These are phyloP conservation scores for Brachystomella parvula DNA, from an alignment of 1,140 invertebrate genomes.

Conservation along the genomic window DNA sequence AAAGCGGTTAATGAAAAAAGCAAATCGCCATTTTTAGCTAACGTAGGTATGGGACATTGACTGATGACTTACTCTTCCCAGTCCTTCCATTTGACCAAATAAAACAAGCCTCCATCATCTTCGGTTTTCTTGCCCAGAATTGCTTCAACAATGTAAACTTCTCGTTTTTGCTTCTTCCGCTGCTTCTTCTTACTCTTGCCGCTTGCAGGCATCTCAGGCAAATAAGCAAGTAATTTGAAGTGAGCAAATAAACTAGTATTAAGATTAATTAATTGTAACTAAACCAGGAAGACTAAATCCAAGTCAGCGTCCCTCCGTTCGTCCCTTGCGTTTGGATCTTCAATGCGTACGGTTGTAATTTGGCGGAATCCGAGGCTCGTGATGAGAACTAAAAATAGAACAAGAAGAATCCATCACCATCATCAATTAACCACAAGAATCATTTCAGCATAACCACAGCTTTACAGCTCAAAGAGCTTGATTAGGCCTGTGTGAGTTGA, in stretches of 20 bases:
- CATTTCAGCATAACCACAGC: too few species aligned
- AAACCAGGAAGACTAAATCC: neutral
- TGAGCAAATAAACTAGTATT: neutral
- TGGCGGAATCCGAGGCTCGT: too few species aligned
- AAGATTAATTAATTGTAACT: neutral
- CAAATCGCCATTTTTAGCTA: neutral
- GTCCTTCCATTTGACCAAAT: conserved; percentile 9
- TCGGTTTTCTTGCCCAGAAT: neutral
- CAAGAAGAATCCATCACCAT: too few species aligned
- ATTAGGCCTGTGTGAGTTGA: too few species aligned
- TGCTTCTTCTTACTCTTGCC: neutral
- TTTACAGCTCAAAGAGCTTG: too few species aligned
- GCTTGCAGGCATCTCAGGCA: neutral
- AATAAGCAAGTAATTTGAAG: neutral
- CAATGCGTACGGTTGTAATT: neutral
- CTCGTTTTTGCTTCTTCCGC: too few species aligned
- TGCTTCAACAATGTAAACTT: neutral
- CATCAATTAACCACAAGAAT: too few species aligned
- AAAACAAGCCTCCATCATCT: neutral
- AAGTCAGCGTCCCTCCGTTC: neutral
- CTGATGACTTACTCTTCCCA: neutral
- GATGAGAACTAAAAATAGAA: too few species aligned
- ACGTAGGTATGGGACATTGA: neutral
- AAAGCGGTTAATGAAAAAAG: neutral
- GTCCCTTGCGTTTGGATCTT: neutral